phyloP scores from a whole-genome alignment of 2,797 vertebrate genomes.

The Oreonectes daqikongensis region DNA sequence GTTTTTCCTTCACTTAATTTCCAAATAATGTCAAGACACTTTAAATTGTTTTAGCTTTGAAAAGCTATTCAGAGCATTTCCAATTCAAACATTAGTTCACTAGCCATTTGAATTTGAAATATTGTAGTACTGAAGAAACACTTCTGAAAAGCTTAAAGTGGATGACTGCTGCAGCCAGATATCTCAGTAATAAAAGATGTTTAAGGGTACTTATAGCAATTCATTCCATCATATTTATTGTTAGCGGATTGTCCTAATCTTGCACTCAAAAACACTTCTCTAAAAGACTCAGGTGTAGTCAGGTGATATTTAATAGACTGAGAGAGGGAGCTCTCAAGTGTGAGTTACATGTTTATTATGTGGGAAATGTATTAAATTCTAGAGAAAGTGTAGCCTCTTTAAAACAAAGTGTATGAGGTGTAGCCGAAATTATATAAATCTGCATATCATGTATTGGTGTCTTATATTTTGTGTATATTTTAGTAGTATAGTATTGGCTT shows the following conservation, averaged over 20 bases:
- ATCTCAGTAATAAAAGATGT: background rate
- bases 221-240: constrained; percentile 13
- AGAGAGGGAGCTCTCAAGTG: background rate
- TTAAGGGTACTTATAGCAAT: constrained; percentile 18
- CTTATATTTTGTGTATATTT: no score
- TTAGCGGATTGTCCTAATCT: background rate
- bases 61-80: constrained; percentile 17
- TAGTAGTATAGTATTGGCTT: no score
- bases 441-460: no score
- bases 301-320: background rate
- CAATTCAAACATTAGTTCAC: background rate
- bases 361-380: no score
- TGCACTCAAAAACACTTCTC: constrained; percentile 4
- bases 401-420: no score
- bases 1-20: background rate
- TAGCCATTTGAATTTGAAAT: background rate
- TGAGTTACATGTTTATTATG: no score
- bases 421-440: no score
- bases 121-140: background rate
- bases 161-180: constrained; percentile 3
- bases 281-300: constrained; percentile 10
- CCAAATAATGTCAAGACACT: background rate
- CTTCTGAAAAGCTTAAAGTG: constrained; percentile 11
- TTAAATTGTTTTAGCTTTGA: background rate
- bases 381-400: no score